Base-by-base conservation (phyloP, 2,888 invertebrate genomes). In the Acanthoscelides obtectus region DNA sequence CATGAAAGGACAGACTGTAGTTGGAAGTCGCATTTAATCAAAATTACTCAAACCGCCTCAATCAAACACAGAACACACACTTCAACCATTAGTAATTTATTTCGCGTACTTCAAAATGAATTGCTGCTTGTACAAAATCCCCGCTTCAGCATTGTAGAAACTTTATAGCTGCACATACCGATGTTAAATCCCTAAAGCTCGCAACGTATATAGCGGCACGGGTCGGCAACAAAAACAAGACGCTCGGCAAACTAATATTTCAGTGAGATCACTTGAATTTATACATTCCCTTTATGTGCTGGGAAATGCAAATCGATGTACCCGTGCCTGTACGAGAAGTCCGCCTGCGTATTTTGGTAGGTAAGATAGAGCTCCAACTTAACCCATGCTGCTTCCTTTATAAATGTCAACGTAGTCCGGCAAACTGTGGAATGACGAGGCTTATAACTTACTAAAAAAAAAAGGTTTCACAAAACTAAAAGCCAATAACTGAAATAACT, bases 331-430 rank as follows among this genome's bases (percentile, higher is more conserved):
- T 45, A 45, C 17, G 25, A 3, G 25, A 45, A 12, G 71, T 64
- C n/a, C 20, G 2, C 22, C 25, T 22, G 71, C 68, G 67, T 71
- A 69, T 73, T 68, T 73, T 68, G 71, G 20, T 68, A 70, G 72
- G 72, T 69, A 69, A 17, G 66, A n/a, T n/a, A n/a, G n/a, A n/a
- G n/a, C n/a, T n/a, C n/a, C n/a, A n/a, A n/a, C n/a, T n/a, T n/a
- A n/a, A n/a, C n/a, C n/a, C n/a, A n/a, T n/a, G n/a, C n/a, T n/a
- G n/a, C n/a, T n/a, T n/a, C n/a, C n/a, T n/a, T n/a, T n/a, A n/a
- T n/a, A n/a, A n/a, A n/a, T n/a, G n/a, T n/a, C n/a, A n/a, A n/a
- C n/a, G n/a, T n/a, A n/a, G n/a, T n/a, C n/a, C n/a, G n/a, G n/a
- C n/a, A n/a, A n/a, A n/a, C n/a, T n/a, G n/a, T n/a, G n/a, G n/a